phyloP scores from a whole-genome alignment of 37 sponge, comb jelly and placozoan genomes.

The Ianthella basta region DNA sequence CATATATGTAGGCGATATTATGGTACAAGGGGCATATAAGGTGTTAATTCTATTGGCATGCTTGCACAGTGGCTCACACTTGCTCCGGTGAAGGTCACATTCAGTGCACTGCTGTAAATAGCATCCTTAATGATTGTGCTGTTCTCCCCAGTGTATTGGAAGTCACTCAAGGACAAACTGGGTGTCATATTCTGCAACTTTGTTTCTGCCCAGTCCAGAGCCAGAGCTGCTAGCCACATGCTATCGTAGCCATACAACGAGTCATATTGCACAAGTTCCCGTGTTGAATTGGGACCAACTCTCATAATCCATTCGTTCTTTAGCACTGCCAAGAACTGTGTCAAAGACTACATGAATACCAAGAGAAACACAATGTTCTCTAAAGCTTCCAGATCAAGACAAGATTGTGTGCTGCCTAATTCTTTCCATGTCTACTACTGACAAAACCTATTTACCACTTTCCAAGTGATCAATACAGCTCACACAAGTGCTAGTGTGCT shows the following conservation, averaged over 20 bases:
- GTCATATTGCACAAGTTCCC: background rate
- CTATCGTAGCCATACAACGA: constrained; percentile 54
- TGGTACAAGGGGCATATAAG: too few relatives aligned
- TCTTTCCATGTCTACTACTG: background rate
- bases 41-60: too few relatives aligned
- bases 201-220: constrained; percentile 34
- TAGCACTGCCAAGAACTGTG: constrained; percentile 6
- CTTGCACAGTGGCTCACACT: constrained; percentile 41
- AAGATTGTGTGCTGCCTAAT: too few relatives aligned
- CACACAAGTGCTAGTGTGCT: too few relatives aligned
- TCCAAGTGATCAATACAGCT: too few relatives aligned
- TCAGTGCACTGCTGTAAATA: background rate
- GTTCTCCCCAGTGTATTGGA: constrained; percentile 32
- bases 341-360: background rate
- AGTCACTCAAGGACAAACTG: background rate
- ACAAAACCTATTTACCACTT: constrained; percentile 38
- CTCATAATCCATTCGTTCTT: background rate
- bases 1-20: background rate
- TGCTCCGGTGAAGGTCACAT: constrained; percentile 30
- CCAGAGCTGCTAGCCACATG: constrained; percentile 60
- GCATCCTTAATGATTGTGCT: background rate
- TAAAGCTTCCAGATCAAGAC: too few relatives aligned
- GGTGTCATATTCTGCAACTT: constrained; percentile 19
- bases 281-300: background rate
- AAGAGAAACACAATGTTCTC: background rate